Base-by-base conservation (phyloP, 2,888 invertebrate species). In the Alsophila aescularia region DNA sequence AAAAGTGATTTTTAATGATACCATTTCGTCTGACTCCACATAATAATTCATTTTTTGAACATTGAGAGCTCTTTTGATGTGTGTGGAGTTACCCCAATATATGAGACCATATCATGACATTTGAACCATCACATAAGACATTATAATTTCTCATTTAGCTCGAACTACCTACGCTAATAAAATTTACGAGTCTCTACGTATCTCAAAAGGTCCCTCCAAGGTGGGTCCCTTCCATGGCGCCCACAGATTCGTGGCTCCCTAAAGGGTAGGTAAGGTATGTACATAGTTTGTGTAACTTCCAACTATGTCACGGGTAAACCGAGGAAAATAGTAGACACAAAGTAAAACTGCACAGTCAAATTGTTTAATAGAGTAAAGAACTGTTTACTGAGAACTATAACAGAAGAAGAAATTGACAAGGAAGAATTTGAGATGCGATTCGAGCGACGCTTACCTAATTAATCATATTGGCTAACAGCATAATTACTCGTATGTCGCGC, bases 101-200 rank as follows among this genome's bases (percentile, higher is more conserved):
- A 6, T 21, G 3, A 21, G 21, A 16, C 29, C 6, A 2, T 36
- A 5, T 15, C 35, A 16, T 15, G 18, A 41, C 41, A 14, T 42
- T 35, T 42, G 18, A n/a, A 0, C 0, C 36, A 32, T 9, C 24
- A 2, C 24, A 2, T 18, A 4, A 7, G 3, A 24, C 24, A 24
- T 7, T 24, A 7, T 5, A 24, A 8, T 31, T 37, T 37, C 21
- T 15, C 14, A 42, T 37, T 21, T 18, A 14, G 31, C 31, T 44
- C 7, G 15, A 34, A 16, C 35, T n/a, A 36, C 29, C 36, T 12
- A 29, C 9, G 12, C 31, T 44, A 44, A 51, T 51, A 51, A 43
- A 50, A 50, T 50, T 36, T 43, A 51, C 51, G 24, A 44, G 29
- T 37, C 15, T 21, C 21, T 21, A 37, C 32, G 35, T 35, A 32